Conservation (phyloP, 2,113 vertebrate species). For the Eurypyga helias region DNA sequence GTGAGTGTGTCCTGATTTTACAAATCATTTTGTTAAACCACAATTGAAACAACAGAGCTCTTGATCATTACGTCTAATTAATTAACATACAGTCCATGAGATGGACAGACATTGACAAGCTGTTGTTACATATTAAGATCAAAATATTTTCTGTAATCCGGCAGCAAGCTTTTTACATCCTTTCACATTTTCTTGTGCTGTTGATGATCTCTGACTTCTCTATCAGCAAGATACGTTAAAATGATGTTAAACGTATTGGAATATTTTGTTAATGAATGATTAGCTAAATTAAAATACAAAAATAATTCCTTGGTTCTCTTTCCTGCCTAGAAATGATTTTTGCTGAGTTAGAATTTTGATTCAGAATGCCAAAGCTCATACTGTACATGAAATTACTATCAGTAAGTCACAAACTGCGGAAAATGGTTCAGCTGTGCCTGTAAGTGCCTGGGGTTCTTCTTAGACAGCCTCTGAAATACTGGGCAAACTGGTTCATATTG, state of each 20-base stretch:
- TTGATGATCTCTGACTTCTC: constrained; percentile 6
- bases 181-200: constrained; percentile 24
- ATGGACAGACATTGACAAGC: constrained; percentile 25
- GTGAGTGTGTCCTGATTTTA: constrained; percentile 16
- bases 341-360: constrained; percentile 27
- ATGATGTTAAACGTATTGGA: neutral
- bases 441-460: neutral
- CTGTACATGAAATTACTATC: neutral
- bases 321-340: constrained; percentile 5
- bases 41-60: constrained; percentile 47
- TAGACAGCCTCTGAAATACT: neutral
- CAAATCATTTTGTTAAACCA: constrained; percentile 6
- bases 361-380: neutral
- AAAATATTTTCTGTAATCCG: constrained; percentile 41
- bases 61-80: constrained; percentile 52
- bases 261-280: neutral
- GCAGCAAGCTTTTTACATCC: constrained; percentile 34
- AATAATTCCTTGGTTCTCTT: neutral
- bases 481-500: neutral
- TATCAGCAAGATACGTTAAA: neutral
- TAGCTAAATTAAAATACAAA: neutral
- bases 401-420: neutral
- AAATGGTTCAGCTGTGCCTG: neutral
- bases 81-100: constrained; percentile 44
- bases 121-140: constrained; percentile 57